Percentiles rank a stretch among this genome's conserved stretches.
phyloP scores from a whole-genome alignment of 92 coral and sea anemone genomes.

The Parazoanthus swiftii region DNA sequence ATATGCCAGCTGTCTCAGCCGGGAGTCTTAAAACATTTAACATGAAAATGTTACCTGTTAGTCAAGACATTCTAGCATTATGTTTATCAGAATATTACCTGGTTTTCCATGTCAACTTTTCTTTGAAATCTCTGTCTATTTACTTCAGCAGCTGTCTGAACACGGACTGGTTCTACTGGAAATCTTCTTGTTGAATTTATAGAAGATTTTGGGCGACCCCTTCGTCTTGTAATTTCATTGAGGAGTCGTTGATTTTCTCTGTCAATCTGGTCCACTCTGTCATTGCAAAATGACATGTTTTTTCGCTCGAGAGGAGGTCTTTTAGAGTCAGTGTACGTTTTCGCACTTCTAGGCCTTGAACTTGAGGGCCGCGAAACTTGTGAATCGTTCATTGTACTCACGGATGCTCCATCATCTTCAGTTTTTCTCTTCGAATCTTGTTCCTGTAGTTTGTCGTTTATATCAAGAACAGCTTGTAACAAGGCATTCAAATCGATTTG shows the following conservation, averaged over 20 bases:
- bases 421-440: conserved; percentile 41
- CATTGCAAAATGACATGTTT: conserved; percentile 90
- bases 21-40: not conserved
- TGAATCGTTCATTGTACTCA: conserved; percentile 54
- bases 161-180: conserved; percentile 74
- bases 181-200: conserved; percentile 42
- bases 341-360: conserved; percentile 77
- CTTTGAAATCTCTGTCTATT: conserved; percentile 89
- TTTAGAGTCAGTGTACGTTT: conserved; percentile 41
- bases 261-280: conserved; percentile 82
- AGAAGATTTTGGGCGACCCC: conserved; percentile 64
- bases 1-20: not conserved
- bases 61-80: not conserved
- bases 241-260: conserved; percentile 93
- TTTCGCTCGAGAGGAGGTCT: conserved; percentile 78
- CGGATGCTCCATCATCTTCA: conserved; percentile 48
- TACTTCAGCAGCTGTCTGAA: conserved; percentile 91
- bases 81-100: conserved; percentile 52
- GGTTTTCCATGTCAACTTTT: conserved; percentile 89
- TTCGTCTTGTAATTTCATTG: conserved; percentile 67
- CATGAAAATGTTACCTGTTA: not conserved
- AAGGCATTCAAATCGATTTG: conserved; percentile 86
- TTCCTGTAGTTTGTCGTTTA: conserved; percentile 78
- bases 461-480: conserved; percentile 95
- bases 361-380: conserved; percentile 57